Evolutionary conservation across 2,888 invertebrate genomes (phyloP).

Genomic region (Xanthorhoe spadicearia): DNA sequence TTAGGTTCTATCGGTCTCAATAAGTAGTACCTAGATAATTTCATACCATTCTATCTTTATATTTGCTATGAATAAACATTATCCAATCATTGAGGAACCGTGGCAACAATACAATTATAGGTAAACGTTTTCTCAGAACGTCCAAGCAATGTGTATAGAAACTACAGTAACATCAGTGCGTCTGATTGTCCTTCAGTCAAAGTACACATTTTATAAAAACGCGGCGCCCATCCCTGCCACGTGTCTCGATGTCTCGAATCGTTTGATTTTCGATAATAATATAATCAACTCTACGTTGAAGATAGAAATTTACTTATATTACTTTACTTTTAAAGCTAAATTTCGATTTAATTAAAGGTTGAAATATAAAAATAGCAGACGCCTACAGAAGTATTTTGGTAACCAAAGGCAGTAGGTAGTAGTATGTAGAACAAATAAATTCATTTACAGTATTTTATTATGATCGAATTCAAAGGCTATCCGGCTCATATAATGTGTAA

Average conservation of each 20-base stretch:
- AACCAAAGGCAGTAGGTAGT: too few relatives aligned
- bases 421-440: neutral
- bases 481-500: neutral
- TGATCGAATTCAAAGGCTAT: neutral
- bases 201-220: constrained; percentile 42
- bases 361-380: too few relatives aligned
- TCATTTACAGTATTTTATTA: neutral
- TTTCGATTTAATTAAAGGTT: too few relatives aligned
- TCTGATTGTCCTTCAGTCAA: constrained; percentile 33
- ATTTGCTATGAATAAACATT: neutral
- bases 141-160: constrained; percentile 9
- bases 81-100: constrained; percentile 20
- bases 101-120: constrained; percentile 31
- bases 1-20: neutral
- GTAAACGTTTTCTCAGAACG: constrained; percentile 41
- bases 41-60: neutral
- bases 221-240: constrained; percentile 42
- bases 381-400: too few relatives aligned
- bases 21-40: too few relatives aligned
- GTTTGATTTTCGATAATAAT: constrained; percentile 16
- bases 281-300: too few relatives aligned
- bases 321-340: too few relatives aligned
- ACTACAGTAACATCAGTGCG: too few relatives aligned
- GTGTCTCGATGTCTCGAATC: constrained; percentile 26
- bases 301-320: too few relatives aligned